These are phyloP conservation scores for Stenoptilia bipunctidactyla DNA, from an alignment of 2,888 invertebrate genomes.

Conservation along the genomic window DNA sequence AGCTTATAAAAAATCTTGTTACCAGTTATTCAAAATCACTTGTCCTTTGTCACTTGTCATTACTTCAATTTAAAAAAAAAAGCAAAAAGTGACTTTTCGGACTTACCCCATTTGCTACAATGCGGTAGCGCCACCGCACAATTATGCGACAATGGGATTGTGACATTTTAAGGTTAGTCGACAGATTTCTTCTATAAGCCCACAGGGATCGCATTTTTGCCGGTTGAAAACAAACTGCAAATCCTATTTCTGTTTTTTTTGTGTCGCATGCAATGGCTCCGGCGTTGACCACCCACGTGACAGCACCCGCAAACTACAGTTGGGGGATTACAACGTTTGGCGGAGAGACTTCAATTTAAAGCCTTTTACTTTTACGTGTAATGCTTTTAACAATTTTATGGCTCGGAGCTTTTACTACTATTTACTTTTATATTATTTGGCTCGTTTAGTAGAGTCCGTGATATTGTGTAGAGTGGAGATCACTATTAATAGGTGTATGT, in stretches of 20 bases:
- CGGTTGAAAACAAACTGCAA: slow-evolving; percentile 23
- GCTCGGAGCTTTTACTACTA: slow-evolving; percentile 4
- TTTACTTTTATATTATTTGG: too few relatives aligned
- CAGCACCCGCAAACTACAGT: slow-evolving; percentile 34
- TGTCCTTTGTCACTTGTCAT: slow-evolving; percentile 39
- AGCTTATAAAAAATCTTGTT: slow-evolving; percentile 17
- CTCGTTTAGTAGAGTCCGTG: too few relatives aligned
- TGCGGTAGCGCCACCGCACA: slow-evolving; percentile 58
- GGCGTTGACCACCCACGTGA: slow-evolving; percentile 36
- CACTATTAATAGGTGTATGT: too few relatives aligned
- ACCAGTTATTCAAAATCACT: slow-evolving; percentile 27
- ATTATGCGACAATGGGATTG: slow-evolving; percentile 38
- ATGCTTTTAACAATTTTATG: slow-evolving; percentile 7
- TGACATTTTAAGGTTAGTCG: slow-evolving; percentile 49
- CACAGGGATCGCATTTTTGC: slow-evolving; percentile 39
- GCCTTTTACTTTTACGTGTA: slow-evolving; percentile 3
- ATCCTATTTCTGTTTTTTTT: slow-evolving; percentile 15
- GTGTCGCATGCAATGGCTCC: slow-evolving; percentile 12
- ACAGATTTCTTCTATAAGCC: slow-evolving; percentile 25
- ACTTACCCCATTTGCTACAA: slow-evolving; percentile 35
- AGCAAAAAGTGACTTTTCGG: slow-evolving; percentile 49
- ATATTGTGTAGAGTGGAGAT: too few relatives aligned
- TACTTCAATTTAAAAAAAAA: slow-evolving; percentile 15
- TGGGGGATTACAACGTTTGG: slow-evolving; percentile 29
- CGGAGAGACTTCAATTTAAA: slow-evolving; percentile 8